Evolutionary conservation across 2,888 invertebrate species (phyloP), one percentile per base, ranked within the genome.

Genomic region (Erynnis tages): DNA sequence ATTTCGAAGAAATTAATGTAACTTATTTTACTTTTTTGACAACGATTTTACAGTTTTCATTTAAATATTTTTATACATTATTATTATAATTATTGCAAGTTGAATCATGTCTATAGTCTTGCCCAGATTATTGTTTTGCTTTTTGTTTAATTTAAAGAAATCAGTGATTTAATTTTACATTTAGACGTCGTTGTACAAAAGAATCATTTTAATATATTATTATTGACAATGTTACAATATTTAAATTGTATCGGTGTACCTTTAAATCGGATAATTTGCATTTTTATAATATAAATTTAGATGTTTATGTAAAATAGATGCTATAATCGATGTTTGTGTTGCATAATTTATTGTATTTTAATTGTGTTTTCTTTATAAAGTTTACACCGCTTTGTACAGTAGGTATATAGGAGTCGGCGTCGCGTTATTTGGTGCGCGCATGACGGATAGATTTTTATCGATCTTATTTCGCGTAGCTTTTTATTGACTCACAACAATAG

Each of bases 271-370:
- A 58, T 57, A 34, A 55, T 61, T 60, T 67, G 67, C 65, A 70
- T 69, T 67, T 69, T 76, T 68, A 61, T 63, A 63, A 64, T 64
- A 35, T 62, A 64, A 63, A 63, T 62, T 67, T 68, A 66, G 63
- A 57, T 57, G 68, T 68, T 61, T 65, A 61, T 63, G 58, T 63
- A 56, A 58, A 61, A 55, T 59, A 65, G 55, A 59, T 58, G 66
- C 67, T 62, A 60, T 57, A 71, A 69, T 74, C 72, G 62, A 65
- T 78, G 73, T 81, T 79, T 77, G 72, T 80, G 78, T 86, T 86
- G 79, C 79, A 72, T 86, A 84, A 85, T 84, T 86, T 86, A 84
- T 84, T 79, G 65, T 77, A 77, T 80, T 81, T 76, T 80, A 78
- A 77, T 61, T 62, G 67, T 76, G 76, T 81, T 83, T 80, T 76